Base-by-base conservation (phyloP, 2,113 vertebrate genomes). In the Proterorhinus semilunaris region DNA sequence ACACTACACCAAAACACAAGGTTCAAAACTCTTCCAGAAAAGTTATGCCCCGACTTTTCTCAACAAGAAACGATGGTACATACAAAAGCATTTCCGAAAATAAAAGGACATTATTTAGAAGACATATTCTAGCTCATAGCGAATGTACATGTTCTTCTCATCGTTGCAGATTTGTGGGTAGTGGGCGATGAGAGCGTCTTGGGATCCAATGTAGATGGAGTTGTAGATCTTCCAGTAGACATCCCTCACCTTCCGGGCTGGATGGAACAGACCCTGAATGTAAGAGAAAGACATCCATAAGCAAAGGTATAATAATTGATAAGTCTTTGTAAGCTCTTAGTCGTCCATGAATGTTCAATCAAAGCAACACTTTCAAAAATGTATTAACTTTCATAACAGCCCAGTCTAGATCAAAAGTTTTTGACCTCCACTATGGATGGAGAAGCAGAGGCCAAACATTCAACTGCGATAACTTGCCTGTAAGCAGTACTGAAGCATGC, bases 151-250 rank as follows among this genome's bases (percentile, higher is more conserved):
- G 89, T 99, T 99, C 85, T 99, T 99, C 66, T 99, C 98, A n/a
- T 99, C 97, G 0, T 99, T 99, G 91, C 96, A 96, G 91, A 99
- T 95, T 9, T 97, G 93, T 16, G 98, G 96, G 68, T 98, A 99
- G 88, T 99, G 98, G 53, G 97, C 95, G 68, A 99, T 99, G 75
- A 99, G 93, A 48, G 98, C 98, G 53, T 99, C 98, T 87, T 99
- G 98, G 1, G 98, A 99, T 49, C 98, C 98, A 0, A 99, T 99
- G 90, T 99, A 99, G 89, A 99, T 99, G 7, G 96, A 98, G 82
- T 99, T 99, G 86, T 99, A 99, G 36, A 99, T 99, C 93, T 99
- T 99, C 98, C 98, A 99, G 81, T 99, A 99, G 8, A 99, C 98
- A 4, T 99, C 98, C 82, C 98, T 91, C 78, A 99, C 98, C 90